phyloP scores from a whole-genome alignment of 2,797 vertebrate species.

The Glossophaga mutica region DNA sequence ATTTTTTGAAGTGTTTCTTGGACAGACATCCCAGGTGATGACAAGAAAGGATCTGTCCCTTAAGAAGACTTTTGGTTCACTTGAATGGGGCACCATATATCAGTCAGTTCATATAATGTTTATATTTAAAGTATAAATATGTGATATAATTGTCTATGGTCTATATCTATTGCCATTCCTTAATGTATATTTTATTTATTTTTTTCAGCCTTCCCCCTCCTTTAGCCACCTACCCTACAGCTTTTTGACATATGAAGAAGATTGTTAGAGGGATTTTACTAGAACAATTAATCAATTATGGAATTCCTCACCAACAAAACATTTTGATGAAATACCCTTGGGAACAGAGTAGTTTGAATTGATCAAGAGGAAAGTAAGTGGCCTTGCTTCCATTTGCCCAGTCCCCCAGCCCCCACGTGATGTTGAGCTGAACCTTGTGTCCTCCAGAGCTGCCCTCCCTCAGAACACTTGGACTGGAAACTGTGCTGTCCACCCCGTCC shows the following conservation, averaged over 20 bases:
- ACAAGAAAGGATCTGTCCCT: neutral
- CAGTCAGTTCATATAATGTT: neutral
- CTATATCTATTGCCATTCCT: neutral
- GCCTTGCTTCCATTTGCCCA: neutral
- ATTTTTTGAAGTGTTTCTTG: neutral
- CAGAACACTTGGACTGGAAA: neutral
- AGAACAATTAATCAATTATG: neutral
- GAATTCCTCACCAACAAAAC: neutral
- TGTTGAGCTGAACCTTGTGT: neutral
- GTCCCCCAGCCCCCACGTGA: neutral
- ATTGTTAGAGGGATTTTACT: neutral
- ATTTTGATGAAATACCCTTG: neutral
- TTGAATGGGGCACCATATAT: neutral
- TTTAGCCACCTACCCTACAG: neutral
- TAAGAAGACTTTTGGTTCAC: neutral
- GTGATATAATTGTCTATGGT: neutral
- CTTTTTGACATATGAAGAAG: neutral
- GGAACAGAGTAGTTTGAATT: neutral
- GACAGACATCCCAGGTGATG: neutral
- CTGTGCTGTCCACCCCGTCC: neutral
- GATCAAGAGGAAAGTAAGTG: neutral
- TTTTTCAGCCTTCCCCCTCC: neutral
- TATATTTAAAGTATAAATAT: slow-evolving; percentile 13
- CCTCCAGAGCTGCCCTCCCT: neutral
- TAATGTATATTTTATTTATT: neutral